phyloP scores from a whole-genome alignment of 2,113 vertebrate species.

The Proterorhinus semilunaris region DNA sequence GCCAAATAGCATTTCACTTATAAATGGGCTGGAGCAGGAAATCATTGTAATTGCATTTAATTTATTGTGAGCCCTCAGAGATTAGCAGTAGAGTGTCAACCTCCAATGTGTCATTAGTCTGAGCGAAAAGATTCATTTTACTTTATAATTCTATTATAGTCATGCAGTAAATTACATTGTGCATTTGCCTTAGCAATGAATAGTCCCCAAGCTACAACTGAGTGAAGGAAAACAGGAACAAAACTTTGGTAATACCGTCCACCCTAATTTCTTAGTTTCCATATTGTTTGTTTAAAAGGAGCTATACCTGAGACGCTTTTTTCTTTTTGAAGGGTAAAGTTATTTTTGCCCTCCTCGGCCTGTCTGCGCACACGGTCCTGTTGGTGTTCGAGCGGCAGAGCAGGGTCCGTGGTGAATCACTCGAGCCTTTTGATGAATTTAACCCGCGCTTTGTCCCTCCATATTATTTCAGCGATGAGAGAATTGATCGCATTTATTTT shows the following conservation, averaged over 20 bases:
- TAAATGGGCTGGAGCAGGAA: constrained; percentile 26
- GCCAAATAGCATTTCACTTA: constrained; percentile 36
- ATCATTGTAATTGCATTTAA: constrained; percentile 34
- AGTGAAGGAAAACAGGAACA: not conserved
- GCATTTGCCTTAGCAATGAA: not conserved
- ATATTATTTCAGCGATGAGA: too few relatives aligned
- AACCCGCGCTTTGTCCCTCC: too few relatives aligned
- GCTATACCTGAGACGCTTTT: too few relatives aligned
- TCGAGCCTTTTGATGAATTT: too few relatives aligned
- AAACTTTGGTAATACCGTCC: not conserved
- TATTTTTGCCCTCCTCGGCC: too few relatives aligned
- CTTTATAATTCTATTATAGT: not conserved
- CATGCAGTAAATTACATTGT: constrained; percentile 12
- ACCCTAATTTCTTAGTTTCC: too few relatives aligned
- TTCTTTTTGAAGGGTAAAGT: too few relatives aligned
- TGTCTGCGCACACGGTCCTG: too few relatives aligned
- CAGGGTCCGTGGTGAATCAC: too few relatives aligned
- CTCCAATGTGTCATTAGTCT: not conserved
- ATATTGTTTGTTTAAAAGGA: too few relatives aligned
- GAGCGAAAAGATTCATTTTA: not conserved
- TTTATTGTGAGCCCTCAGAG: constrained; percentile 16
- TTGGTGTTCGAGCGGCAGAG: too few relatives aligned
- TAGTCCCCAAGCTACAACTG: not conserved
- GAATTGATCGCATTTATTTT: too few relatives aligned
- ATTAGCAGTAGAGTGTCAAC: constrained; percentile 12